Evolutionary conservation across 1,140 invertebrate species (phyloP).

Genomic region (Leptoteleia sp.): DNA sequence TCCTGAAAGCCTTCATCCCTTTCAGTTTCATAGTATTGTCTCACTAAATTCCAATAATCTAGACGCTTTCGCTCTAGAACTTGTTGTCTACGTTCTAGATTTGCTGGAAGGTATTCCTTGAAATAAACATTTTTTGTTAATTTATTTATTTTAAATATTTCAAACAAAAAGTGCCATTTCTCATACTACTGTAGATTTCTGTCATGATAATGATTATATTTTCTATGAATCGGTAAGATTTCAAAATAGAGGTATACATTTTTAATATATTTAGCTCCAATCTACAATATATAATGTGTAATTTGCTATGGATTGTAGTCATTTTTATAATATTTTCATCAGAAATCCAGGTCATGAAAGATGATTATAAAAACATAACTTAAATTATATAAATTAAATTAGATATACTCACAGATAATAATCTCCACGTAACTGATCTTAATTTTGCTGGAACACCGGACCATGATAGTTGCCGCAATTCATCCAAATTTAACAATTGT

Average conservation of each 20-base stretch:
- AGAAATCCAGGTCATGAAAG: no score
- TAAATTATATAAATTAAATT: neutral
- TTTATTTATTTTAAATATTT: no score
- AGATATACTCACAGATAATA: constrained; percentile 85
- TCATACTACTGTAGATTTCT: no score
- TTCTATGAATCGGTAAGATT: no score
- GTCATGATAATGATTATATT: no score
- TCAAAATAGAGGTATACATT: no score
- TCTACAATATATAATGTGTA: no score
- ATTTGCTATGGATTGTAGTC: no score
- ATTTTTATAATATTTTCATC: no score
- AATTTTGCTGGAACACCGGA: constrained; percentile 95
- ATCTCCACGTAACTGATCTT: constrained; percentile 87
- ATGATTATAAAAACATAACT: no score
- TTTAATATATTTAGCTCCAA: no score
- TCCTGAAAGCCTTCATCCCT: constrained; percentile 95
- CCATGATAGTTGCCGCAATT: constrained; percentile 95
- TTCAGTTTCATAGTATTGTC: constrained; percentile 97
- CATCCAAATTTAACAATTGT: constrained; percentile 89
- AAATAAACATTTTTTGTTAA: neutral
- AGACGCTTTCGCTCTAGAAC: constrained; percentile 94
- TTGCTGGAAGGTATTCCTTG: constrained; percentile 94
- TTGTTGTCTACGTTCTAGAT: constrained; percentile 90
- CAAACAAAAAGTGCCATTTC: no score
- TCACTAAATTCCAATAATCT: constrained; percentile 97